Evolutionary conservation across 2,888 invertebrate species (phyloP).

Genomic region (Melinaea menophilus): DNA sequence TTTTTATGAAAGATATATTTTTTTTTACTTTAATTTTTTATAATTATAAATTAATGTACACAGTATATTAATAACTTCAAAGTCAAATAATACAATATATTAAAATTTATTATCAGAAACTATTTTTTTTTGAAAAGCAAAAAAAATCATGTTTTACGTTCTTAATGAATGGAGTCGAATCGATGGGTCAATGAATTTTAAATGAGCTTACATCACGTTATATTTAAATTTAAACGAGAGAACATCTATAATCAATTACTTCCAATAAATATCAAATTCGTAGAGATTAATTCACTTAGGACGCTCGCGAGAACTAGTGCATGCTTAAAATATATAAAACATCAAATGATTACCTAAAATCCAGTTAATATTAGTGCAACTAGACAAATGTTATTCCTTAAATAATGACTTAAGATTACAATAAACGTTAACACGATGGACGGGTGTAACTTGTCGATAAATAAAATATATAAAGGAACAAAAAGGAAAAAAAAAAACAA

Average conservation of each 20-base stretch:
- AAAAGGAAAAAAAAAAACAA: constrained; percentile 57
- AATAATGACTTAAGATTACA: constrained; percentile 70
- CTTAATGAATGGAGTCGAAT: neutral
- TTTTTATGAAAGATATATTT: no score
- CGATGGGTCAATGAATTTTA: constrained; percentile 18
- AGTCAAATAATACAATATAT: no score
- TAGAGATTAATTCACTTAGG: constrained; percentile 45
- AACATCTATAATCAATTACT: constrained; percentile 44
- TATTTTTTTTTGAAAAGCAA: no score
- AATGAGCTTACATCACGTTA: constrained; percentile 35
- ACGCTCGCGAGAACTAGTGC: constrained; percentile 54
- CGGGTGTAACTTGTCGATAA: constrained; percentile 75
- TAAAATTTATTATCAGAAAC: no score
- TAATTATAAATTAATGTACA: no score
- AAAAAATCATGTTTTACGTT: neutral
- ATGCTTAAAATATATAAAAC: constrained; percentile 67
- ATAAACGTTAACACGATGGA: constrained; percentile 75
- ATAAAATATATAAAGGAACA: constrained; percentile 44
- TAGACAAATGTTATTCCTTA: constrained; percentile 66
- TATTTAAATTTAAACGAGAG: constrained; percentile 60
- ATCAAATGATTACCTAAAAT: constrained; percentile 62
- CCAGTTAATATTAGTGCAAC: constrained; percentile 67
- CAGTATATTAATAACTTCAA: no score
- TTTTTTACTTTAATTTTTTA: no score
- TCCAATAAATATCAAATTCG: constrained; percentile 59